phyloP scores from a whole-genome alignment of 2,888 invertebrate species.

The Tholera decimalis region DNA sequence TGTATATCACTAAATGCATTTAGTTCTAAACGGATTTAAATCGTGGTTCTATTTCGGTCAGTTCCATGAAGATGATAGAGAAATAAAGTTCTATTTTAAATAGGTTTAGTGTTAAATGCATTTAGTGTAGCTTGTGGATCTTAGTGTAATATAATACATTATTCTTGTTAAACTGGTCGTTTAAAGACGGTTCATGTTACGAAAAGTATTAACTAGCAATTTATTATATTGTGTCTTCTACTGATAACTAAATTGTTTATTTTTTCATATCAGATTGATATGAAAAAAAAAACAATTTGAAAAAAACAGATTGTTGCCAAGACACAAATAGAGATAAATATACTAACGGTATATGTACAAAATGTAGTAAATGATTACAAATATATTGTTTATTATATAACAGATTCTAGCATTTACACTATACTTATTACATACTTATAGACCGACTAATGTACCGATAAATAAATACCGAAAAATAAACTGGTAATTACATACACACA shows the following conservation, averaged over 20 bases:
- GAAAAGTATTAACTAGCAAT: not conserved
- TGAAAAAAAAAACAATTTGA: too few relatives aligned
- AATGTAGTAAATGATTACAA: not conserved
- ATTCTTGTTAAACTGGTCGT: not conserved
- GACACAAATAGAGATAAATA: not conserved
- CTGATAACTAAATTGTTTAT: too few relatives aligned
- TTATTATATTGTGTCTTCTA: not conserved
- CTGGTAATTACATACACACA: not conserved
- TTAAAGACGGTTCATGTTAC: not conserved
- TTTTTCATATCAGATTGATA: not conserved
- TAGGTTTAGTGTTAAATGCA: not conserved
- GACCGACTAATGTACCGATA: slow-evolving; percentile 20
- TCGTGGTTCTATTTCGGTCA: not conserved
- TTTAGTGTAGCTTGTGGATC: not conserved
- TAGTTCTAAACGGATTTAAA: not conserved
- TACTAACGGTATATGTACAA: slow-evolving; percentile 32
- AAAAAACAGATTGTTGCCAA: slow-evolving; percentile 9
- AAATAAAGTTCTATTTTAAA: not conserved
- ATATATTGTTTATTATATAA: not conserved
- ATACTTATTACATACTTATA: not conserved
- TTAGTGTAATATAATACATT: not conserved
- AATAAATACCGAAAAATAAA: slow-evolving; percentile 6
- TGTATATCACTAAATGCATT: not conserved
- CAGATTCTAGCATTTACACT: not conserved
- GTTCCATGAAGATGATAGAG: not conserved